These are phyloP conservation scores for Eucidaris tribuloides DNA, from an alignment of 35 echinoderm and acorn worm genomes.

Conservation along the genomic window DNA sequence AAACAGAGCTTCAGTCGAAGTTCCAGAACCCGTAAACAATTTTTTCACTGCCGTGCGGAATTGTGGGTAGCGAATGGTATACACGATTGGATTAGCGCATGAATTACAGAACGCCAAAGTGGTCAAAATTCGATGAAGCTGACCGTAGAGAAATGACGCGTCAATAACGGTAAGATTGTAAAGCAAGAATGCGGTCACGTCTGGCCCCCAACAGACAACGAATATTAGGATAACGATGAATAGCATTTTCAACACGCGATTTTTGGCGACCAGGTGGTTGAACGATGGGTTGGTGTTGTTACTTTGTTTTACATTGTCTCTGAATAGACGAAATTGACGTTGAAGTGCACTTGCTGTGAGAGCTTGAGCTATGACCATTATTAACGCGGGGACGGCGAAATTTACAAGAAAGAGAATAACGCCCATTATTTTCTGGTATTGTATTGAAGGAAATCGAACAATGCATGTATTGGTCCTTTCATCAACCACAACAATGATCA, in stretches of 20 bases:
- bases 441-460: slow-evolving; percentile 17
- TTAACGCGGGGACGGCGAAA: slow-evolving; percentile 67
- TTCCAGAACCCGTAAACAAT: no score
- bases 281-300: slow-evolving; percentile 13
- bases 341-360: no score
- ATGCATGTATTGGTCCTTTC: neutral
- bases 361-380: no score
- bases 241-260: slow-evolving; percentile 61
- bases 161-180: slow-evolving; percentile 61
- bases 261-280: slow-evolving; percentile 33
- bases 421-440: slow-evolving; percentile 32
- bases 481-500: no score
- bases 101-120: no score
- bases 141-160: slow-evolving; percentile 11
- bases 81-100: no score
- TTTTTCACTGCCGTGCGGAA: slow-evolving; percentile 48
- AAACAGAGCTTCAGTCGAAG: no score
- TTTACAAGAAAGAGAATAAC: slow-evolving; percentile 40
- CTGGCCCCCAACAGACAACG: slow-evolving; percentile 74
- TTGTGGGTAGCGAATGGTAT: no score
- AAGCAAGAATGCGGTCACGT: slow-evolving; percentile 47
- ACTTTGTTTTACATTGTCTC: neutral
- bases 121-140: slow-evolving; percentile 48
- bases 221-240: no score
- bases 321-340: slow-evolving; percentile 10